Evolutionary conservation across 2,888 invertebrate species (phyloP).

Genomic region (Athalia circularis): DNA sequence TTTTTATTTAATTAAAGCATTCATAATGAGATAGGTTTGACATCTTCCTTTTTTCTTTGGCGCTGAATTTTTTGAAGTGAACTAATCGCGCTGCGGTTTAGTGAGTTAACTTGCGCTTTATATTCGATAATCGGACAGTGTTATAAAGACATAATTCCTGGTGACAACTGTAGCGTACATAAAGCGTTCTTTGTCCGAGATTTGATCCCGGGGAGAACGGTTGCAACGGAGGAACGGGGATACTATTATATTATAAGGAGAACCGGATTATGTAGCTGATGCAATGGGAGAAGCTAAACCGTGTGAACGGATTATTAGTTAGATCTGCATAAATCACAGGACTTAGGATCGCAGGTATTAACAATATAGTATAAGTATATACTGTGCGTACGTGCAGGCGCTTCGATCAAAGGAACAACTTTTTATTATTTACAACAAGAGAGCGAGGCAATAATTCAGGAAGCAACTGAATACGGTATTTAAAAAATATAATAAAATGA

Average conservation of each 20-base stretch:
- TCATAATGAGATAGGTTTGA: neutral
- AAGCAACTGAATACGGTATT: conserved; percentile 40
- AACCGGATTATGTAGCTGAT: conserved; percentile 26
- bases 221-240: neutral
- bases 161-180: conserved; percentile 46
- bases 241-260: conserved; percentile 19
- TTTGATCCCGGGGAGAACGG: neutral
- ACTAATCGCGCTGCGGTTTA: neutral
- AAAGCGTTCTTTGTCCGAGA: conserved; percentile 37
- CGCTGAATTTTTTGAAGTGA: neutral
- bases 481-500: neutral
- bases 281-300: conserved; percentile 21
- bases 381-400: conserved; percentile 17
- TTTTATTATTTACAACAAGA: conserved; percentile 9
- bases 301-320: conserved; percentile 47
- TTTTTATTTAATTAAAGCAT: neutral
- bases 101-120: conserved; percentile 12
- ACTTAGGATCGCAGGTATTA: conserved; percentile 19
- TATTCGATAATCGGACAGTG: conserved; percentile 39
- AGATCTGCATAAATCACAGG: conserved; percentile 46
- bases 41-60: neutral
- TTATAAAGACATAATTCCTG: conserved; percentile 44
- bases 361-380: conserved; percentile 35
- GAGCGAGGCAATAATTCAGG: conserved; percentile 30
- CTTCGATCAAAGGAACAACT: conserved; percentile 36